Conservation (phyloP, 2,113 vertebrate species). For the Colistium nudipinnis region DNA sequence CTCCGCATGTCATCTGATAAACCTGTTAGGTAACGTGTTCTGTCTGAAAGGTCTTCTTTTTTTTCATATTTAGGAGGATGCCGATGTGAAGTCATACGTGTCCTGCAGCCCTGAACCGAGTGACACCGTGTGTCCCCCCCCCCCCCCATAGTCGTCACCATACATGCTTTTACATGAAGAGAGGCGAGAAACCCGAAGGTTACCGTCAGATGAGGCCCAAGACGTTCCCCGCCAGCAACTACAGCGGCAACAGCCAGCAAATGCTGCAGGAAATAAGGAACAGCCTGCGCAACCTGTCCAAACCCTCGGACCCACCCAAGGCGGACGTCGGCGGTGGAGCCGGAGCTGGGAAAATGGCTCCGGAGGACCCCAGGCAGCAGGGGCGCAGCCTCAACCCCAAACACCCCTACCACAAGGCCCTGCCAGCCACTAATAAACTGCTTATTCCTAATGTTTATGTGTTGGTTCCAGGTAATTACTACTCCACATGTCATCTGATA, state of each 20-base stretch:
- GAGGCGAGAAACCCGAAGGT: constrained; percentile 96
- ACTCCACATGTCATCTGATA: constrained; percentile 1
- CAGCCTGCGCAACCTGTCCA: constrained; percentile 92
- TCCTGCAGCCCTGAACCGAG: constrained; percentile 46
- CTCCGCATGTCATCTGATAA: constrained; percentile 11
- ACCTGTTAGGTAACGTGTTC: constrained; percentile 48
- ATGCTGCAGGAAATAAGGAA: constrained; percentile 99
- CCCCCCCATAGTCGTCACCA: constrained; percentile 61
- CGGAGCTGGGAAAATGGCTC: constrained; percentile 80
- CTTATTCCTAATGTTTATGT: neutral
- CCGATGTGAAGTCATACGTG: constrained; percentile 56
- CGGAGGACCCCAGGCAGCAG: constrained; percentile 89
- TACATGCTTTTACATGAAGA: constrained; percentile 96
- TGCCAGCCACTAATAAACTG: constrained; percentile 61
- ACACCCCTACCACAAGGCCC: constrained; percentile 90
- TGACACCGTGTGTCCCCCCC: constrained; percentile 75
- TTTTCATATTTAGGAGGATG: constrained; percentile 40
- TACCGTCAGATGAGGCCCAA: constrained; percentile 99
- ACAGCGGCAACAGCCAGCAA: constrained; percentile 93
- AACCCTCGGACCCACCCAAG: constrained; percentile 90
- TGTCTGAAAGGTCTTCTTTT: neutral
- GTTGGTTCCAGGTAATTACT: neutral
- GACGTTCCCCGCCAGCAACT: constrained; percentile 96
- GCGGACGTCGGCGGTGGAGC: constrained; percentile 81
- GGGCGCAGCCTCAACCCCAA: constrained; percentile 88